A percentile compares a stretch with the other conserved stretches of the same genome.
phyloP scores from a whole-genome alignment of 2,797 vertebrate genomes.

The Erethizon dorsatum region DNA sequence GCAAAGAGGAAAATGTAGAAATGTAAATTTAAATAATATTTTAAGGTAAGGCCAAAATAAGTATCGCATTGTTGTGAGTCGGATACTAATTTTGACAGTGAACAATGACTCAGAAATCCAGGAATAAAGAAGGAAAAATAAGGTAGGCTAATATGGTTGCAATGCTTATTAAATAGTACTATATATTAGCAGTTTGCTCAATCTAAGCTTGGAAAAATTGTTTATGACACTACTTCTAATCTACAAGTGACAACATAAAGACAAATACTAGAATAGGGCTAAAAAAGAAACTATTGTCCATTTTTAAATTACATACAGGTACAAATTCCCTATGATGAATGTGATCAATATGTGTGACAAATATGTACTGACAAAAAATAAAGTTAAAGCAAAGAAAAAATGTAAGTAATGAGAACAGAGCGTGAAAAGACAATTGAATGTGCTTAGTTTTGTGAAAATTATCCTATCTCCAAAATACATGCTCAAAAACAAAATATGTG shows the following conservation, averaged over 20 bases:
- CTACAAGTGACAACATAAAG: background rate
- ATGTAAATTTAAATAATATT: background rate
- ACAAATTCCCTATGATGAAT: background rate
- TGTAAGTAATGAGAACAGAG: background rate
- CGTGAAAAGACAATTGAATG: conserved; percentile 19
- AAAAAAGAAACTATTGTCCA: background rate
- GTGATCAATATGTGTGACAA: background rate
- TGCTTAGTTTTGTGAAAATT: background rate
- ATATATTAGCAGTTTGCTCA: background rate
- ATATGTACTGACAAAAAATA: background rate
- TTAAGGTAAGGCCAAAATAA: conserved; percentile 31
- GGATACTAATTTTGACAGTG: background rate
- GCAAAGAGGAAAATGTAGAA: background rate
- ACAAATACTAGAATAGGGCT: conserved; percentile 12
- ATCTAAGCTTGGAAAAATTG: background rate
- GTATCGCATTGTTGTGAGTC: background rate
- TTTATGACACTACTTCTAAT: background rate
- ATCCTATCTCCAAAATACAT: background rate
- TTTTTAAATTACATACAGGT: background rate
- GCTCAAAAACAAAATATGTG: conserved; percentile 12
- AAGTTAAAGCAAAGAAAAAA: background rate
- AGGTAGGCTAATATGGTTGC: background rate
- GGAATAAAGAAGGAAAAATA: background rate
- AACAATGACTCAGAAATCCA: background rate
- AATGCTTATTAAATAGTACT: background rate